Percentiles rank a stretch among this genome's conserved stretches.
Conservation (phyloP, 2,888 invertebrate genomes). For the Synanthedon tipuliformis region DNA sequence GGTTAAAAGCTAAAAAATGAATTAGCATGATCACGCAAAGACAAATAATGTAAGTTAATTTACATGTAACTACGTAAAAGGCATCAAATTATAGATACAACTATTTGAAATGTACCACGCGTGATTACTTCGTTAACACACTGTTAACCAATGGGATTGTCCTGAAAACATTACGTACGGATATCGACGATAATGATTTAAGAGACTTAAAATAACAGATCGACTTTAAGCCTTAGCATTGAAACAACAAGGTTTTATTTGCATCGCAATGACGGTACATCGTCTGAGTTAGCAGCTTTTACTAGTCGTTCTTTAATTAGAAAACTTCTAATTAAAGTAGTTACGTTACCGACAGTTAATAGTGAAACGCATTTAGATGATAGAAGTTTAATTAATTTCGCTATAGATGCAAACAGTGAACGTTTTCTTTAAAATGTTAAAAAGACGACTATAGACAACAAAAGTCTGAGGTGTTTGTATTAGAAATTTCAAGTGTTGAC, state of each 20-base stretch:
- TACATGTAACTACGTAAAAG: slow-evolving; percentile 54
- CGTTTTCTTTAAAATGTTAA: slow-evolving; percentile 35
- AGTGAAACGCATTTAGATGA: slow-evolving; percentile 35
- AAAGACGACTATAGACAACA: too few species aligned
- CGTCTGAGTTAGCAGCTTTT: slow-evolving; percentile 40
- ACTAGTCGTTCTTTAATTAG: slow-evolving; percentile 58
- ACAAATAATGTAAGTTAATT: slow-evolving; percentile 62
- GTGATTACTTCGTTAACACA: slow-evolving; percentile 60
- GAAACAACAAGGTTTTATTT: slow-evolving; percentile 32
- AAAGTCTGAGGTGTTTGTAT: slow-evolving; percentile 32
- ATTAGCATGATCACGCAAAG: slow-evolving; percentile 52
- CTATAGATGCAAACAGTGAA: slow-evolving; percentile 43
- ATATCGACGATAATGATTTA: slow-evolving; percentile 34
- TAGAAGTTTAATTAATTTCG: slow-evolving; percentile 61
- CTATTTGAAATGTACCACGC: slow-evolving; percentile 60
- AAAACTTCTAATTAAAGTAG: slow-evolving; percentile 64
- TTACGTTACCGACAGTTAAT: slow-evolving; percentile 42
- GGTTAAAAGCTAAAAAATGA: slow-evolving; percentile 60
- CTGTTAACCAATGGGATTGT: slow-evolving; percentile 40
- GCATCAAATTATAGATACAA: slow-evolving; percentile 56
- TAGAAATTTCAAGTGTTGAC: slow-evolving; percentile 58
- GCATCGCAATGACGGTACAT: slow-evolving; percentile 10
- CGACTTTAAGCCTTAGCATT: slow-evolving; percentile 29
- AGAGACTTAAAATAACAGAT: slow-evolving; percentile 12
- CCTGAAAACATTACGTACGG: slow-evolving; percentile 39